Evolutionary conservation across 2,797 vertebrate species (phyloP), one percentile per base, ranked within the genome.

Genomic region (Pangasius larnaudii): DNA sequence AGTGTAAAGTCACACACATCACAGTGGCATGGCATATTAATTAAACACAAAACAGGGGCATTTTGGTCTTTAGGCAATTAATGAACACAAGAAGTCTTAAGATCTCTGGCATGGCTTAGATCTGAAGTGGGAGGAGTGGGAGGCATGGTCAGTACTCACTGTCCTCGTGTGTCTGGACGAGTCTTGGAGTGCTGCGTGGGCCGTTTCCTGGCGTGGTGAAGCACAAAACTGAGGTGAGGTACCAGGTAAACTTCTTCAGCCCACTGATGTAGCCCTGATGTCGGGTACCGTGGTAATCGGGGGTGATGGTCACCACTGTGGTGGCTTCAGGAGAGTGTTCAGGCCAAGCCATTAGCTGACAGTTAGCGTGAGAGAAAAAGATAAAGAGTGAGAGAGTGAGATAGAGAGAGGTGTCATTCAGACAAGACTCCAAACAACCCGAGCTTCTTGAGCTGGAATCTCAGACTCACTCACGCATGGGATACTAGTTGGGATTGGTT

Each of bases 191-290:
- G 91, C 98, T 99, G 0, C 94, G 95, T 0, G 98, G 98, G 13
- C 98, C 98, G 0, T 99, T 97, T 0, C 98, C 98, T 0, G 98
- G 98, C 0, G 98, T 99, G 46, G 98, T 99, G 93, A 99, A 99
- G 87, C 98, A 99, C 85, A 99, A 96, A 36, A 97, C 96, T 0
- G 98, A 97, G 0, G 97, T 95, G 8, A 96, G 96, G 93, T 99
- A 99, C 81, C 95, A 91, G 7, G 97, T 98, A 91, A 98, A 99
- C 88, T 99, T 99, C 94, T 91, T 96, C 91, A 99, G 94, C 88
- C 95, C 96, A 0, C 93, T 95, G 91, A 99, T 96, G 87, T 95
- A 94, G n/a, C 98, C 98, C 0, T 96, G 96, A 91, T 99, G 98
- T 11, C 95, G 95, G 27, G 97, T 95, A 0, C 98, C 97, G 0